These are phyloP conservation scores for Philereme transversata DNA, from an alignment of 2,888 invertebrate species.

Conservation along the genomic window DNA sequence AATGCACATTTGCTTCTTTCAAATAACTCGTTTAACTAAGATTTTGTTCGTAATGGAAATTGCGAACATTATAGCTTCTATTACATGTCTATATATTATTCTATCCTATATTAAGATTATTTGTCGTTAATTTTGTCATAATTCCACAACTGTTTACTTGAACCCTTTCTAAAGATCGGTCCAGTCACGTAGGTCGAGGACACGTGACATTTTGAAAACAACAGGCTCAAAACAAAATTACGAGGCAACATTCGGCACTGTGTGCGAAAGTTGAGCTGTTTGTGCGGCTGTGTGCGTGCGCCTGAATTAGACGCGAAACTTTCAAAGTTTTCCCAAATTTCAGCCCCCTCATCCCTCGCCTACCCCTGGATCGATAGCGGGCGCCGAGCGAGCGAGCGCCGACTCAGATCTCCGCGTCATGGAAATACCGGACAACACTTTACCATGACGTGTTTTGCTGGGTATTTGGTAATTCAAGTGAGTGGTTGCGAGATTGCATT, in stretches of 20 bases:
- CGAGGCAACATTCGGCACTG: slow-evolving; percentile 57
- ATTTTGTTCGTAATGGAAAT: no score
- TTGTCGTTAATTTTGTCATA: slow-evolving; percentile 35
- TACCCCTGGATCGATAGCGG: slow-evolving; percentile 74
- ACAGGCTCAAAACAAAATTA: slow-evolving; percentile 77
- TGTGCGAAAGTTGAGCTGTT: slow-evolving; percentile 66
- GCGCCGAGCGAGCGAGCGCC: slow-evolving; percentile 67
- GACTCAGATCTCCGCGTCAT: slow-evolving; percentile 70
- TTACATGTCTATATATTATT: no score
- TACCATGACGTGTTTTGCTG: slow-evolving; percentile 71
- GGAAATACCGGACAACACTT: slow-evolving; percentile 81
- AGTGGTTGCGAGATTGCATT: slow-evolving; percentile 53
- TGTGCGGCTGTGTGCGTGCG: slow-evolving; percentile 77
- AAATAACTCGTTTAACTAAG: no score
- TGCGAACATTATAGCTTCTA: no score
- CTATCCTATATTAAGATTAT: not conserved
- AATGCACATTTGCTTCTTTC: no score
- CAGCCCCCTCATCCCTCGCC: slow-evolving; percentile 67
- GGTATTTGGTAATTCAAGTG: slow-evolving; percentile 53
- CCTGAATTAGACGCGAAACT: slow-evolving; percentile 85
- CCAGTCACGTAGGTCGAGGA: slow-evolving; percentile 68
- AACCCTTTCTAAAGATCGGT: slow-evolving; percentile 57
- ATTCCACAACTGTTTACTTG: slow-evolving; percentile 44
- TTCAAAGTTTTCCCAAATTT: slow-evolving; percentile 85
- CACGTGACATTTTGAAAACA: slow-evolving; percentile 76